phyloP scores from a whole-genome alignment of 2,888 invertebrate genomes.

The Loripinus fragilis region DNA sequence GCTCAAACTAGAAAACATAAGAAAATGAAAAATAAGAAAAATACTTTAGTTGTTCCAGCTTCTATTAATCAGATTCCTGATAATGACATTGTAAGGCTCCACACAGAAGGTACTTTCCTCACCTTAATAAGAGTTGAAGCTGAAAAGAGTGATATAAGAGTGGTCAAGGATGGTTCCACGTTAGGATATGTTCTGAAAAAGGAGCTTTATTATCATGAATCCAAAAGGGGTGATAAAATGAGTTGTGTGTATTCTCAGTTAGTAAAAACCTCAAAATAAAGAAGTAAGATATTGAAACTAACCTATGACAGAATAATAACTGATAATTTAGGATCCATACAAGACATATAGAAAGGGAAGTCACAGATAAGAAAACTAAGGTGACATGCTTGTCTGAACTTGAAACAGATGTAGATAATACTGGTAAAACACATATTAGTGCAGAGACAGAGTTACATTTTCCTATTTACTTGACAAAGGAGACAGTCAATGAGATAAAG shows the following conservation, averaged over 20 bases:
- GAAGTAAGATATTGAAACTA: slow-evolving; percentile 35
- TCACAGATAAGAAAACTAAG: too few species aligned
- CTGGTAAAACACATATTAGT: too few species aligned
- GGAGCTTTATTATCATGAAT: slow-evolving; percentile 33
- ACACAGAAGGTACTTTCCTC: slow-evolving; percentile 8
- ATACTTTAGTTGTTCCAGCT: background rate
- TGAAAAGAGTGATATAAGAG: background rate
- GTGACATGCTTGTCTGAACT: too few species aligned
- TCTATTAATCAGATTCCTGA: background rate
- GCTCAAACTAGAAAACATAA: slow-evolving; percentile 36
- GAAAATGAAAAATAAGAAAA: background rate
- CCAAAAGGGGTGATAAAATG: slow-evolving; percentile 25
- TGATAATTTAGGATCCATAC: too few species aligned
- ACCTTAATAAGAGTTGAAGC: background rate
- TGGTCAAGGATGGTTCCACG: slow-evolving; percentile 1
- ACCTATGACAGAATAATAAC: too few species aligned
- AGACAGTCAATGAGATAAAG: too few species aligned
- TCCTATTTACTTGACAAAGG: too few species aligned
- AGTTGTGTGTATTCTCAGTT: slow-evolving; percentile 23
- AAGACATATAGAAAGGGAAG: too few species aligned
- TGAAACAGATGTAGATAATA: too few species aligned
- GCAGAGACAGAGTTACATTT: too few species aligned
- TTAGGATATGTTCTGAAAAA: slow-evolving; percentile 24
- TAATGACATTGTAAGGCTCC: background rate
- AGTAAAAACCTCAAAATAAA: slow-evolving; percentile 42